Evolutionary conservation across 1,140 invertebrate genomes (phyloP), one percentile per base, ranked within the genome.

Genomic region (Mizuhopecten yessoensis): DNA sequence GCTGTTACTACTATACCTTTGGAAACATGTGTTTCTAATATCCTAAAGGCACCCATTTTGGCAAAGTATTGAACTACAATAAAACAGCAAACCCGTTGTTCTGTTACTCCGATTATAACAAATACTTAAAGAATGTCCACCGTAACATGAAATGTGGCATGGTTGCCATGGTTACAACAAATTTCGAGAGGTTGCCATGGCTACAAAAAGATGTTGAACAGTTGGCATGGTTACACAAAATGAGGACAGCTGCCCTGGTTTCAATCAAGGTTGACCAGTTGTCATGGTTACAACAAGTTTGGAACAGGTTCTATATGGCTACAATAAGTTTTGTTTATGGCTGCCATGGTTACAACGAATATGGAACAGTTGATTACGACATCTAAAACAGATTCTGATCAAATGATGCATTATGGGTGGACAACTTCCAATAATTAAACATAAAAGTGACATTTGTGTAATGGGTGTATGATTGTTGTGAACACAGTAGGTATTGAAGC

Each of bases 41-140:
- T 75, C 57, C 57, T n/a, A 75, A 75, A 75, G 23, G 57, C 57
- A 75, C 57, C 57, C 5, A n/a, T n/a, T 75, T 75, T 75, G 57
- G 57, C 57, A 5, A 75, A 75, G 57, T 75, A 75, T 75, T 75
- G 57, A 17, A 75, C 57, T 75, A 75, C 57, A 75, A 75, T 75
- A 75, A 75, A 29, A 75, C 5, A 75, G n/a, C 23, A 75, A 45
- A 45, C 5, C 29, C 29, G 15, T 75, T 5, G 57, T 29, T 29
- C 23, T 29, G 45, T 49, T 49, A 15, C 20, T 5, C 45, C 15
- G 1, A 75, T 75, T 75, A 75, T 9, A 75, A 75, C n/a, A 75
- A n/a, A 75, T 5, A 75, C 3, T 20, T 20, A n/a, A n/a, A n/a
- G n/a, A 11, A 5, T 75, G 57, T 75, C 5, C 23, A 75, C 11